Evolutionary conservation across 1,140 invertebrate species (phyloP).

Genomic region (Cotesia typhae): DNA sequence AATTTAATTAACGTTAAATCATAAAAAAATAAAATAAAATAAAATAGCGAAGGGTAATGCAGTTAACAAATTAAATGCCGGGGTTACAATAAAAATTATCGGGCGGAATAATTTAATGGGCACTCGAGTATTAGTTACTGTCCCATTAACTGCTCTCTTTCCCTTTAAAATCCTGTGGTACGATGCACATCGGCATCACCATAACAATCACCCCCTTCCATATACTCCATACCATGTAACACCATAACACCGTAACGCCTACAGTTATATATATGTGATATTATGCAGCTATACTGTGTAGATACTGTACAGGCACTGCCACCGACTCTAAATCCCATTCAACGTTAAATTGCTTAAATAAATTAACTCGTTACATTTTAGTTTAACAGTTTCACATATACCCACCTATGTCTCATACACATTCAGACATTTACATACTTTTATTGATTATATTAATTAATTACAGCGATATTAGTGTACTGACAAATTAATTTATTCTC

Average conservation of each 20-base stretch:
- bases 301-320: too few relatives aligned
- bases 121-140: constrained; percentile 41
- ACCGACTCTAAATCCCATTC: too few relatives aligned
- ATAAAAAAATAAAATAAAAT: neutral
- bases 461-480: too few relatives aligned
- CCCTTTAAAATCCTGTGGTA: constrained; percentile 18
- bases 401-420: too few relatives aligned
- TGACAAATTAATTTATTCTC: too few relatives aligned
- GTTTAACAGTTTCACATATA: too few relatives aligned
- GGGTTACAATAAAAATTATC: constrained; percentile 44
- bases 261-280: too few relatives aligned
- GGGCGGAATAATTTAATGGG: constrained; percentile 43
- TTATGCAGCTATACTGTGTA: neutral
- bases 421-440: too few relatives aligned
- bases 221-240: too few relatives aligned
- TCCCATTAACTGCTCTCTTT: constrained; percentile 25
- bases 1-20: neutral
- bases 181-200: neutral
- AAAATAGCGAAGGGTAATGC: neutral
- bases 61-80: constrained; percentile 22
- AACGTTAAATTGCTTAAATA: constrained; percentile 40
- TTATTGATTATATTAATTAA: too few relatives aligned
- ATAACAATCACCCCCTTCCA: neutral
- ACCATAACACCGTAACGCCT: too few relatives aligned
- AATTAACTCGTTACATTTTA: constrained; percentile 33